Conservation (phyloP, 2,797 vertebrate genomes). For the Sebastiscus tertius region DNA sequence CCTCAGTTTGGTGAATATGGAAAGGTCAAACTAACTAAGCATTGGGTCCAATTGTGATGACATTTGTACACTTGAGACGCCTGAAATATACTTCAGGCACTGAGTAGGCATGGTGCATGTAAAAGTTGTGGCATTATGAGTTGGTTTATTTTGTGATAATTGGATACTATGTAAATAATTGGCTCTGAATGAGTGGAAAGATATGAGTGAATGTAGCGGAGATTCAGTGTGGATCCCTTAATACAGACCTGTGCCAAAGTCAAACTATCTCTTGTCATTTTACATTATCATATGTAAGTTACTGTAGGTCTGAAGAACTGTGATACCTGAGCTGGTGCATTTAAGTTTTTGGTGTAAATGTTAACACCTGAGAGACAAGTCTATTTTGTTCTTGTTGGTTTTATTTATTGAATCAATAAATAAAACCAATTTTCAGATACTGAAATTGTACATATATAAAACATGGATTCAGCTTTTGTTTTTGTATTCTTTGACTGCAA, state of each 20-base stretch:
- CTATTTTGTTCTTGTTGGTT: not conserved
- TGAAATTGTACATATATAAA: slow-evolving; percentile 20
- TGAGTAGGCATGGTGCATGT: not conserved
- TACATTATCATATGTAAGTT: not conserved
- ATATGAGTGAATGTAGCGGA: not conserved
- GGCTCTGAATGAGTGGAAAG: slow-evolving; percentile 4
- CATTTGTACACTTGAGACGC: slow-evolving; percentile 10
- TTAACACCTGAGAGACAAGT: not conserved
- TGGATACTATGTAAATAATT: slow-evolving; percentile 36
- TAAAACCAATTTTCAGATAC: too few relatives aligned
- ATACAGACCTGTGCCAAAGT: not conserved
- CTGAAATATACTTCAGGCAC: not conserved
- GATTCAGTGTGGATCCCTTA: not conserved
- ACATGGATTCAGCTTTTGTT: not conserved
- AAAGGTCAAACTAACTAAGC: slow-evolving; percentile 8
- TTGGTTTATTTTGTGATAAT: slow-evolving; percentile 16
- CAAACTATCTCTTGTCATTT: not conserved
- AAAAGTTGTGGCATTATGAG: not conserved
- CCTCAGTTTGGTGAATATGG: not conserved
- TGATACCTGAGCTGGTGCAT: not conserved
- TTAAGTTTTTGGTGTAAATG: not conserved
- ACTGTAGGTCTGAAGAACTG: not conserved
- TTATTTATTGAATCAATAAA: slow-evolving; percentile 29
- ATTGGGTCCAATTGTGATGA: slow-evolving; percentile 28
- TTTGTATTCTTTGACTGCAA: not conserved